A percentile compares a stretch with the other conserved stretches of the same genome.
Evolutionary conservation across 2,888 invertebrate species (phyloP).

Genomic region (Pimpla rufipes): DNA sequence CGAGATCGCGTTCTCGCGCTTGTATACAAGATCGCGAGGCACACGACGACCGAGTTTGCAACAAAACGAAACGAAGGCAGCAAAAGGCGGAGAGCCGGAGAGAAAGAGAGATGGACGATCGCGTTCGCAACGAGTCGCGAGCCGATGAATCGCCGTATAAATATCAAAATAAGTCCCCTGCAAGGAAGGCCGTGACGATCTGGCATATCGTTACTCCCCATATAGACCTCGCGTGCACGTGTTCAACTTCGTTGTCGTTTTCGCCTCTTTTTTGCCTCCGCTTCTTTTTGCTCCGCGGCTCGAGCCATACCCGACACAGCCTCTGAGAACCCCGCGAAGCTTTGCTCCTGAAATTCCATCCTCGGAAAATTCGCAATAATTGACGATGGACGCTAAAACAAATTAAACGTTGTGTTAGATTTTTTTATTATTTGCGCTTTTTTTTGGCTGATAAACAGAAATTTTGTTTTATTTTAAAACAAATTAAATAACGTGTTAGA

Average conservation of each 20-base stretch:
- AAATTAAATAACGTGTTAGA: too few relatives aligned
- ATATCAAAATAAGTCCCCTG: conserved; percentile 65
- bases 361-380: conserved; percentile 15
- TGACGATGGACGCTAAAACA: neutral
- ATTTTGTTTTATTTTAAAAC: too few relatives aligned
- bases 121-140: conserved; percentile 14
- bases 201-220: conserved; percentile 64
- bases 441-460: too few relatives aligned
- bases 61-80: conserved; percentile 11
- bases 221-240: conserved; percentile 67
- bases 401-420: neutral
- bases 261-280: neutral
- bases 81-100: conserved; percentile 20
- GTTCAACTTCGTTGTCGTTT: conserved; percentile 54
- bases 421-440: too few relatives aligned
- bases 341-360: neutral
- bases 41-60: neutral
- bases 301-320: neutral
- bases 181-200: conserved; percentile 60
- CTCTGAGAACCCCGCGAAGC: neutral
- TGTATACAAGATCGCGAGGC: conserved; percentile 24
- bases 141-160: conserved; percentile 65
- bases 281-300: conserved; percentile 14
- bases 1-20: conserved; percentile 23
- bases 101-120: conserved; percentile 38